These are phyloP conservation scores for Erebia ligea DNA, from an alignment of 2,888 invertebrate species.

Conservation along the genomic window DNA sequence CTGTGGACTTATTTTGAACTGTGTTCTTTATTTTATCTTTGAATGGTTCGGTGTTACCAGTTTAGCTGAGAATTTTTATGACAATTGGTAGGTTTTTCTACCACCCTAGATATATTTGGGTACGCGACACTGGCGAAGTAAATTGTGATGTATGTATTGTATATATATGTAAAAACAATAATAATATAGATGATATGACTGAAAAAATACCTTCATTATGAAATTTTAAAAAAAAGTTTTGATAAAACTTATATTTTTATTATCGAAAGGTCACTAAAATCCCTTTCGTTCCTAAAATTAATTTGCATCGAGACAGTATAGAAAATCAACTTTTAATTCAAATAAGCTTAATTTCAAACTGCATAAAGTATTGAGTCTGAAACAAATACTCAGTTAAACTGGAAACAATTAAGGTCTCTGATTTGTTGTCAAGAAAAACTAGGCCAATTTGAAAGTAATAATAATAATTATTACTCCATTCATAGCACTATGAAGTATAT, in stretches of 20 bases:
- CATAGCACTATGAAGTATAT: slow-evolving; percentile 17
- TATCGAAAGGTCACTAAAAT: neutral
- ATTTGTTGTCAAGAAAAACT: slow-evolving; percentile 1
- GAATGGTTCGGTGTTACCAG: slow-evolving; percentile 30
- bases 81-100: neutral
- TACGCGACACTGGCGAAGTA: neutral
- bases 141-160: too few relatives aligned
- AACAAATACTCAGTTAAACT: slow-evolving; percentile 12
- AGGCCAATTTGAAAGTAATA: slow-evolving; percentile 9
- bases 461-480: slow-evolving; percentile 18
- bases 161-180: too few relatives aligned
- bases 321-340: neutral
- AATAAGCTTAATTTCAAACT: neutral
- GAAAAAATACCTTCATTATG: too few relatives aligned
- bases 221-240: too few relatives aligned
- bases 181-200: too few relatives aligned
- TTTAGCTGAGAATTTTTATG: slow-evolving; percentile 17
- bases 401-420: neutral
- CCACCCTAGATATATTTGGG: neutral
- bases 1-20: slow-evolving; percentile 34
- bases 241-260: neutral
- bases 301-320: slow-evolving; percentile 1
- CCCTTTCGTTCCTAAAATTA: neutral
- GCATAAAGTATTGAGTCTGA: neutral
- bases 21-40: slow-evolving; percentile 37